Conservation (phyloP, 2,797 vertebrate species). For the Sebastes miniatus region DNA sequence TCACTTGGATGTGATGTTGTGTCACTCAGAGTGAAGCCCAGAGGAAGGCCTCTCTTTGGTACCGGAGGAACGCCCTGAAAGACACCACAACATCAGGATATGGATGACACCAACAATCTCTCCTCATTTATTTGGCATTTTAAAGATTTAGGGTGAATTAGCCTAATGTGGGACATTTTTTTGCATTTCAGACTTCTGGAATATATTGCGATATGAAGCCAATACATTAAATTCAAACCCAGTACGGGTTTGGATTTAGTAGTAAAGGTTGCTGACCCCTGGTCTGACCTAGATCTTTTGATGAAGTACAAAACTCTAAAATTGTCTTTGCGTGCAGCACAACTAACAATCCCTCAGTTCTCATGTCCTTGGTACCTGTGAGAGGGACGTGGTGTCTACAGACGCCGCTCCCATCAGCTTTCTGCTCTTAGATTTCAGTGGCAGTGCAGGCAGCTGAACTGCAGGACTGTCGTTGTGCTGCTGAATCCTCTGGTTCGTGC, state of each 20-base stretch:
- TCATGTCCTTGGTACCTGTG: slow-evolving; percentile 28
- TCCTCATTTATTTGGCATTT: too few relatives aligned
- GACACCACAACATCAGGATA: background rate
- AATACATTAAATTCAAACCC: too few relatives aligned
- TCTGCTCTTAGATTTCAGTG: slow-evolving; percentile 53
- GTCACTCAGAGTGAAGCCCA: slow-evolving; percentile 43
- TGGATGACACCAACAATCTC: background rate
- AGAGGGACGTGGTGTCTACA: slow-evolving; percentile 28
- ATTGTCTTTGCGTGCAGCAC: background rate
- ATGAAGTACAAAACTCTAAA: background rate
- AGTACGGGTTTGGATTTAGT: too few relatives aligned
- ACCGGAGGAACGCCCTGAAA: slow-evolving; percentile 63
- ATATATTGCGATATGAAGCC: too few relatives aligned
- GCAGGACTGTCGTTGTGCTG: background rate
- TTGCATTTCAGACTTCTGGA: too few relatives aligned
- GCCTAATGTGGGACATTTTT: too few relatives aligned
- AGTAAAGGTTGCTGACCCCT: too few relatives aligned
- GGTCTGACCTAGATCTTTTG: background rate
- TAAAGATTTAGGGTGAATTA: too few relatives aligned
- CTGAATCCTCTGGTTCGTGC: background rate
- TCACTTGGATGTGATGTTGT: slow-evolving; percentile 32
- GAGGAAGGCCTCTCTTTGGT: slow-evolving; percentile 55
- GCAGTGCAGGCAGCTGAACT: slow-evolving; percentile 36
- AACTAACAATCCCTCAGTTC: background rate
- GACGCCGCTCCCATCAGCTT: slow-evolving; percentile 62